These are phyloP conservation scores for Hippocampus zosterae DNA, from an alignment of 2,113 vertebrate species.

Conservation along the genomic window DNA sequence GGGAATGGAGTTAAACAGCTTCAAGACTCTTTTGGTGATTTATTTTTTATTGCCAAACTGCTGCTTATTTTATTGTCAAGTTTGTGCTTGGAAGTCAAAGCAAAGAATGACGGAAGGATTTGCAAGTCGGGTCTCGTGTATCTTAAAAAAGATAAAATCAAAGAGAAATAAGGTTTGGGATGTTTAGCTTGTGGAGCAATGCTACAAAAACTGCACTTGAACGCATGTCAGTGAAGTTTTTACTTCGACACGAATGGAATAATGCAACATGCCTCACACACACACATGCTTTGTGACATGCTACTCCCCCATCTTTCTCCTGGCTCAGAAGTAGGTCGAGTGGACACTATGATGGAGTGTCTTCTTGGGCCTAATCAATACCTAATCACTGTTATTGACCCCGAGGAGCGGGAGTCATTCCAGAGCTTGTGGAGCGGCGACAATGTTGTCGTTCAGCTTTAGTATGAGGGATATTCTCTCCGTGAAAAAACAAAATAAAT, in stretches of 20 bases:
- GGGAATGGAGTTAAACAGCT: too few species aligned
- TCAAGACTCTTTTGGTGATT: too few species aligned
- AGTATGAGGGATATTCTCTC: conserved; percentile 4
- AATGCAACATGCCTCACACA: not conserved
- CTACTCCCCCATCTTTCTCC: conserved; percentile 27
- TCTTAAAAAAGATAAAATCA: not conserved
- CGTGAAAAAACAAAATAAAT: not conserved
- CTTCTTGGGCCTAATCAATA: conserved; percentile 66
- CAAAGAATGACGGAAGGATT: too few species aligned
- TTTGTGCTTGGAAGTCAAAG: too few species aligned
- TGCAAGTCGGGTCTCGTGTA: too few species aligned
- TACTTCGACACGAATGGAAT: too few species aligned
- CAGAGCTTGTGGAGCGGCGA: not conserved
- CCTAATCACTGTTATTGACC: conserved; percentile 71
- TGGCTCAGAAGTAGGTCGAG: conserved; percentile 67
- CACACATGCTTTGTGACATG: conserved; percentile 26
- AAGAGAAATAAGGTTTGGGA: not conserved
- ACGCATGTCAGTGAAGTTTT: not conserved
- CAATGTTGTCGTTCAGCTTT: conserved; percentile 27
- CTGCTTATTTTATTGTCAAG: too few species aligned
- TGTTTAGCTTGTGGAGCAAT: not conserved
- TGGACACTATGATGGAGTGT: conserved; percentile 68
- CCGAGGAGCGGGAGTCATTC: conserved; percentile 26
- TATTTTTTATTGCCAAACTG: too few species aligned
- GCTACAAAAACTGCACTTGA: not conserved